Percentiles rank a stretch among this genome's conserved stretches.
Evolutionary conservation across 1,140 invertebrate genomes (phyloP).

Genomic region (Drosophila repletoides): DNA sequence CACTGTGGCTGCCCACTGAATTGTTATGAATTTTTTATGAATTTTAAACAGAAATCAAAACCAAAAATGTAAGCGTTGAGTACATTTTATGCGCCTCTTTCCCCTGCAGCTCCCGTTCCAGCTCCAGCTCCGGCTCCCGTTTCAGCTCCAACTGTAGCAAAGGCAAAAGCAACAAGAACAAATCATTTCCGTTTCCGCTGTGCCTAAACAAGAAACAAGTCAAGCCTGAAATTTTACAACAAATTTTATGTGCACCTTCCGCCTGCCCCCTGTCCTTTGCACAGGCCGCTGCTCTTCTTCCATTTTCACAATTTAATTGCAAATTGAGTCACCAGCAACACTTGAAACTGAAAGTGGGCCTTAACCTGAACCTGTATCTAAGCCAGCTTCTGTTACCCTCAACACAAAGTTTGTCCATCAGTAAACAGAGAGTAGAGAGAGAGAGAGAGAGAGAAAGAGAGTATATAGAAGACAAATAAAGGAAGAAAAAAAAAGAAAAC

Average conservation of each 20-base stretch:
- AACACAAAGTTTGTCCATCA: slow-evolving; percentile 6
- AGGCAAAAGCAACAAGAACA: slow-evolving; percentile 24
- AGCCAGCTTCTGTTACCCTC: not conserved
- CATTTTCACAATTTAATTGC: slow-evolving; percentile 32
- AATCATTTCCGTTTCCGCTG: slow-evolving; percentile 68
- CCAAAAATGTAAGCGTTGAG: slow-evolving; percentile 21
- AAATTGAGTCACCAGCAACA: slow-evolving; percentile 35
- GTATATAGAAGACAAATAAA: too few relatives aligned
- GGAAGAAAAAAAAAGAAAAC: slow-evolving; percentile 8
- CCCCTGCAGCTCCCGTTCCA: too few relatives aligned
- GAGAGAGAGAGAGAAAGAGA: slow-evolving; percentile 7
- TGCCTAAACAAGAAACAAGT: slow-evolving; percentile 57
- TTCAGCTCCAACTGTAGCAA: slow-evolving; percentile 8
- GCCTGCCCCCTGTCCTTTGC: not conserved
- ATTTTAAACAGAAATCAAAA: slow-evolving; percentile 56
- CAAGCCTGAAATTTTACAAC: slow-evolving; percentile 55
- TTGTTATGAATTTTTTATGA: slow-evolving; percentile 58
- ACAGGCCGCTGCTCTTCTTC: not conserved
- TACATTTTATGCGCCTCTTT: slow-evolving; percentile 31
- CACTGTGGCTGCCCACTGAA: slow-evolving; percentile 28
- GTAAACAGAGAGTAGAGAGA: slow-evolving; percentile 4
- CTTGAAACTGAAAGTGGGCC: not conserved
- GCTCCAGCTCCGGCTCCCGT: too few relatives aligned
- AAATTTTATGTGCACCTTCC: slow-evolving; percentile 25
- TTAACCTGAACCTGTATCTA: not conserved